Conservation (phyloP, 2,888 invertebrate genomes). For the Agonopterix alstromeriana region DNA sequence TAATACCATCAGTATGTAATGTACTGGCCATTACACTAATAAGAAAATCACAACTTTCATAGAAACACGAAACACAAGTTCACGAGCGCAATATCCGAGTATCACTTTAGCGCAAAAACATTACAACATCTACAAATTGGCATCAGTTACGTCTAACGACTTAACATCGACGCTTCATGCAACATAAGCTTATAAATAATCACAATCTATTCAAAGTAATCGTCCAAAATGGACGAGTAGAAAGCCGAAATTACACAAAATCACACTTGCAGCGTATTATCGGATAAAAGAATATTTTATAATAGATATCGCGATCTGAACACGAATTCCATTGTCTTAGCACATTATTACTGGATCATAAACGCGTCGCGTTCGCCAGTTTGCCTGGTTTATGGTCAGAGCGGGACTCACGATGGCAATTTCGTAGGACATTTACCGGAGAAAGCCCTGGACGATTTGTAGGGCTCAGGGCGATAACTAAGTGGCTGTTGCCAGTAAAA, state of each 20-base stretch:
- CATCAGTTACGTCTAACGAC: conserved; percentile 27
- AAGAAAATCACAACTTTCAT: conserved; percentile 14
- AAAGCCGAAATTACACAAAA: no score
- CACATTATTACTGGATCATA: conserved; percentile 59
- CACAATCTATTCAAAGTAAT: conserved; percentile 24
- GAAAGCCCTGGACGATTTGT: conserved; percentile 56
- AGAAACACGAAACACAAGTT: conserved; percentile 21
- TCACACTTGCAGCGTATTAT: no score
- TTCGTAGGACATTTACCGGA: conserved; percentile 61
- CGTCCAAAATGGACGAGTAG: conserved; percentile 13
- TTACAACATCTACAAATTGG: conserved; percentile 24
- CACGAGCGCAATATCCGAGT: conserved; percentile 16
- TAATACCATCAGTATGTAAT: conserved; percentile 28
- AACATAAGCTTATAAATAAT: conserved; percentile 31
- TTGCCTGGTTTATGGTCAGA: conserved; percentile 61
- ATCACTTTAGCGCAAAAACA: conserved; percentile 21
- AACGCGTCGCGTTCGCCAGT: conserved; percentile 56
- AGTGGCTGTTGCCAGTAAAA: conserved; percentile 37
- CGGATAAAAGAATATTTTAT: no score
- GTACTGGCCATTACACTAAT: conserved; percentile 17
- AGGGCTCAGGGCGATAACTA: conserved; percentile 44
- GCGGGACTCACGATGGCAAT: conserved; percentile 70
- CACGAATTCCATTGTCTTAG: conserved; percentile 36
- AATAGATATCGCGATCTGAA: conserved; percentile 9
- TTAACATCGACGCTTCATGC: conserved; percentile 26